These are phyloP conservation scores for Cephalopterus ornatus DNA, from an alignment of 2,113 vertebrate genomes.

Conservation along the genomic window DNA sequence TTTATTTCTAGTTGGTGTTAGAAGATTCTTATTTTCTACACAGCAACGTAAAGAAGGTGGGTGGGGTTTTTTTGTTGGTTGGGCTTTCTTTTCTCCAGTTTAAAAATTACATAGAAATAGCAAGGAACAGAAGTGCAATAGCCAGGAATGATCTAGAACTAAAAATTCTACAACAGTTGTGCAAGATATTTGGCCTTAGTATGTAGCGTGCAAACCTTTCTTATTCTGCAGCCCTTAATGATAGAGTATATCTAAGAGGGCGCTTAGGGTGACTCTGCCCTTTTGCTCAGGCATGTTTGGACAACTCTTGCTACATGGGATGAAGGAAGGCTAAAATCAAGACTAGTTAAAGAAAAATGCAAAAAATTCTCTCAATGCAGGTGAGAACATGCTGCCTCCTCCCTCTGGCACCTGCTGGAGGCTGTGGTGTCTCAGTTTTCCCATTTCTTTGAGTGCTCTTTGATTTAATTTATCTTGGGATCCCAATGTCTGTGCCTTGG, in stretches of 20 bases:
- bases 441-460: neutral
- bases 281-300: neutral
- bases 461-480: neutral
- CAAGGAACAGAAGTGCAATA: neutral
- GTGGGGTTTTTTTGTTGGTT: neutral
- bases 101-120: neutral
- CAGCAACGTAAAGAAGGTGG: neutral
- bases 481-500: neutral
- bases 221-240: neutral
- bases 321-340: conserved; percentile 17
- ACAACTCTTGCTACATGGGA: neutral
- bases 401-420: conserved; percentile 7
- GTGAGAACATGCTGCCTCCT: neutral
- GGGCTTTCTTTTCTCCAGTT: neutral
- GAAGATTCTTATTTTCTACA: neutral
- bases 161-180: neutral
- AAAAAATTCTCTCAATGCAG: neutral
- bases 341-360: conserved; percentile 16
- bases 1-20: neutral
- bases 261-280: conserved; percentile 17
- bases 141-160: neutral
- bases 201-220: neutral
- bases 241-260: neutral
- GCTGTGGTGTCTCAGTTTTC: neutral
- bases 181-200: neutral